A percentile compares a stretch with the other conserved stretches of the same genome.
These are phyloP conservation scores for Lepidotrigona ventralis DNA, from an alignment of 1,140 invertebrate genomes.

Conservation along the genomic window DNA sequence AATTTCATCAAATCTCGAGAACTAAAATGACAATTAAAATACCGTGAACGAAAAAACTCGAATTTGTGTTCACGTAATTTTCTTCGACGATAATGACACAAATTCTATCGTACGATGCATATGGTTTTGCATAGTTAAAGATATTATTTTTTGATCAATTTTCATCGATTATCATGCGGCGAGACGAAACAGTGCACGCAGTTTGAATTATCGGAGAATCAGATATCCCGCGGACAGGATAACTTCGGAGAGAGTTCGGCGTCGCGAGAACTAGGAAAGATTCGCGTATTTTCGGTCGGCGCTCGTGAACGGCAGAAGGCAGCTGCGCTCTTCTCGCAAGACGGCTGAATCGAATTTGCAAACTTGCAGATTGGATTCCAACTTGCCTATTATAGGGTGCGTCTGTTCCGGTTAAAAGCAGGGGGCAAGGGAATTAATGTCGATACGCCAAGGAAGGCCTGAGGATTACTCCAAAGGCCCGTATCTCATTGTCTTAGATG, in stretches of 20 bases:
- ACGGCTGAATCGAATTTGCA: constrained; percentile 80
- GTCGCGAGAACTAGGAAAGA: not conserved
- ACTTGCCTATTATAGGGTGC: constrained; percentile 81
- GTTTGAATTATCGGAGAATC: not conserved
- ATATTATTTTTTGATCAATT: not conserved
- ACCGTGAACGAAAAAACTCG: not conserved
- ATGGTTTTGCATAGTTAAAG: not conserved
- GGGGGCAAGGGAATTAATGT: constrained; percentile 79
- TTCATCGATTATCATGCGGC: not conserved
- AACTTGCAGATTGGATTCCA: constrained; percentile 82
- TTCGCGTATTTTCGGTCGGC: constrained; percentile 17
- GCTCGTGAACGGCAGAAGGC: constrained; percentile 34
- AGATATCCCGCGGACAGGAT: not conserved
- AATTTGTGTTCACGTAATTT: not conserved
- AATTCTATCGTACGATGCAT: too few species aligned
- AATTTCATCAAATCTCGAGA: too few species aligned
- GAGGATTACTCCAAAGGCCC: constrained; percentile 77
- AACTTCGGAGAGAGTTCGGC: not conserved
- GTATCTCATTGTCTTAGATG: constrained; percentile 72
- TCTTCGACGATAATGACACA: too few species aligned
- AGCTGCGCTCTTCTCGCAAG: constrained; percentile 59
- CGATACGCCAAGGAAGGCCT: constrained; percentile 78
- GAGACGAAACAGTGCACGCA: not conserved
- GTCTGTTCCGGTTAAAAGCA: constrained; percentile 81
- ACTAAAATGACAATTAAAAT: not conserved